Evolutionary conservation across 1,140 invertebrate species (phyloP).

Genomic region (Anagrus nilaparvatae): DNA sequence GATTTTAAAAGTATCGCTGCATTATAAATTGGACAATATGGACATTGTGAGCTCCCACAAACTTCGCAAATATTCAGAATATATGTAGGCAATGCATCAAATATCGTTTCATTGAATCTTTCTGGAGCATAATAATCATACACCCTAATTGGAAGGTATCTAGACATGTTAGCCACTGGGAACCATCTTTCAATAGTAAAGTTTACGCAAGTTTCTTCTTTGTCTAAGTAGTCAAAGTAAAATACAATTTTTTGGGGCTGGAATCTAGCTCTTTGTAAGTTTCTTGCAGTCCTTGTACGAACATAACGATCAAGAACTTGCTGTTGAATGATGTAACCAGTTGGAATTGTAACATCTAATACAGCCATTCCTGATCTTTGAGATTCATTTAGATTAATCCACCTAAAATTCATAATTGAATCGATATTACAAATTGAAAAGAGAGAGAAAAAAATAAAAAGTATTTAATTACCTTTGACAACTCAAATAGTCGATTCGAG

Average conservation of each 20-base stretch:
- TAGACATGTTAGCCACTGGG: slow-evolving; percentile 93
- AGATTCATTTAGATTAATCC: slow-evolving; percentile 69
- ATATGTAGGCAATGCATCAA: slow-evolving; percentile 80
- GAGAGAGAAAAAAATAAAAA: slow-evolving; percentile 4
- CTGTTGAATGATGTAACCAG: slow-evolving; percentile 88
- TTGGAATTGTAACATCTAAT: slow-evolving; percentile 82
- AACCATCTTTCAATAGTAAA: slow-evolving; percentile 90
- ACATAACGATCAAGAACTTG: slow-evolving; percentile 80
- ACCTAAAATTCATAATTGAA: slow-evolving; percentile 39
- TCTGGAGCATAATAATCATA: slow-evolving; percentile 98
- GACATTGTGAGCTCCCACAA: slow-evolving; percentile 96
- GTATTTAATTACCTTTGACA: slow-evolving; percentile 62
- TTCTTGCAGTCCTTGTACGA: slow-evolving; percentile 57
- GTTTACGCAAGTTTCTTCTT: slow-evolving; percentile 76
- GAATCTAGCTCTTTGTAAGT: slow-evolving; percentile 77
- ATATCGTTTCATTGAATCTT: slow-evolving; percentile 88
- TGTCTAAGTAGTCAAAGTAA: slow-evolving; percentile 86
- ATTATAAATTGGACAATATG: slow-evolving; percentile 89
- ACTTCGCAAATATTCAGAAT: slow-evolving; percentile 92
- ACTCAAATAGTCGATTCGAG: slow-evolving; percentile 72
- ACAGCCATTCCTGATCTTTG: slow-evolving; percentile 83
- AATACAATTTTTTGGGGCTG: slow-evolving; percentile 75
- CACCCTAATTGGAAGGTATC: slow-evolving; percentile 78
- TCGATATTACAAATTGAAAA: no score
- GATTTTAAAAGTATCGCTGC: slow-evolving; percentile 41